Evolutionary conservation across 2,113 vertebrate species (phyloP).

Genomic region (Onychostruthus taczanowskii): DNA sequence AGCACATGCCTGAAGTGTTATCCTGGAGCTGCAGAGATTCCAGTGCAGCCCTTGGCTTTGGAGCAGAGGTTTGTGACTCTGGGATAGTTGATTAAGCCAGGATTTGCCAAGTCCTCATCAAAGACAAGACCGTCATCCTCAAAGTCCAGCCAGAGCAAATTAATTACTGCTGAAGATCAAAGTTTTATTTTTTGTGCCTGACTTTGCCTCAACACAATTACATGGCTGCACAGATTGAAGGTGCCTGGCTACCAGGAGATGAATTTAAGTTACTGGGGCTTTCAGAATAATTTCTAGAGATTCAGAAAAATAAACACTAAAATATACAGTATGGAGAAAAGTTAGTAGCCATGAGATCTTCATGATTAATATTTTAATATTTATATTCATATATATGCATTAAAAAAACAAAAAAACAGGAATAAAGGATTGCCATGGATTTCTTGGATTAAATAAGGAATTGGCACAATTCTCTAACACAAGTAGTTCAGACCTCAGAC

Average conservation of each 20-base stretch:
- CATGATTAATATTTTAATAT: not conserved
- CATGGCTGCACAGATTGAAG: not conserved
- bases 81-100: not conserved
- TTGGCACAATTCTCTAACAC: not conserved
- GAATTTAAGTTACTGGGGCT: not conserved
- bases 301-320: not conserved
- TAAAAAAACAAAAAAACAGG: not conserved
- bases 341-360: not conserved
- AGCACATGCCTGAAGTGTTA: accelerated
- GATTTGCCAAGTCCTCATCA: not conserved
- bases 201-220: not conserved
- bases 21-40: accelerated
- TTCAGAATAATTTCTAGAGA: not conserved
- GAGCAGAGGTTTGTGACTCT: not conserved
- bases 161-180: not conserved
- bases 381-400: not conserved
- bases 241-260: not conserved
- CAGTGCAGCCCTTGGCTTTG: not conserved
- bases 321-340: not conserved
- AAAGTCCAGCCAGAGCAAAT: not conserved
- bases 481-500: not conserved
- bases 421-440: not conserved
- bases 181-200: not conserved
- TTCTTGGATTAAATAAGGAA: not conserved
- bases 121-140: not conserved